Evolutionary conservation across 2,113 vertebrate genomes (phyloP), one percentile per base, ranked within the genome.

Genomic region (Leptobrachium leishanense): DNA sequence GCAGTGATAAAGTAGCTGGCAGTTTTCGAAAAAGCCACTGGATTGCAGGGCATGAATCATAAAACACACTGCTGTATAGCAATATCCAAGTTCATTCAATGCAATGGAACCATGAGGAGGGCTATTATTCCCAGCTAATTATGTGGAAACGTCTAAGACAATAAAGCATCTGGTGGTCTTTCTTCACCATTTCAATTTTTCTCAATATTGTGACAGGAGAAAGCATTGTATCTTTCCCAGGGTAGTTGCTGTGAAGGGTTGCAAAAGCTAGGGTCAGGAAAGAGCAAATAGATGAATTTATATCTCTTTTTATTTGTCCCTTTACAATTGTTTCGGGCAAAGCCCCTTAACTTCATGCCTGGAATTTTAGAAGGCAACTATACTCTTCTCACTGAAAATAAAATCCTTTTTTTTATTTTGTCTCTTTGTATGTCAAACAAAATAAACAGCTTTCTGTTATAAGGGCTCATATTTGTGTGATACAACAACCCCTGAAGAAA

Each of bases 241-340:
- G 90, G 85, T 92, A 90, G 93, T 90, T 94, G 86, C 92, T 88
- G 89, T 86, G 89, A 92, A 90, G 90, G 90, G 88, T 86, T 86
- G 90, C 89, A 93, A 92, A 95, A 91, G 94, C 90, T 86, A 90
- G 93, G 96, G 96, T 99, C 97, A 96, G 92, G 86, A 86, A 91
- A 95, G 96, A 97, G 95, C 96, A 98, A 98, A 98, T 93, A 97
- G 95, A 98, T 99, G 97, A 99, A 98, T 98, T 97, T 99, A 97
- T 98, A 98, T 97, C 96, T 94, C 92, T 94, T 95, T 97, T 96
- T 90, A 90, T 93, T 91, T 90, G 92, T 93, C 90, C 89, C 89
- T 85, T 90, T 88, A 82, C 86, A 87, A 95, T 96, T 97, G 95
- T 95, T 90, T 85, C 90, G 84, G 85, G 85, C 87, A 87, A 88